Evolutionary conservation across 2,113 vertebrate genomes (phyloP), one percentile per base, ranked within the genome.

Genomic region (Morphnarchus princeps): DNA sequence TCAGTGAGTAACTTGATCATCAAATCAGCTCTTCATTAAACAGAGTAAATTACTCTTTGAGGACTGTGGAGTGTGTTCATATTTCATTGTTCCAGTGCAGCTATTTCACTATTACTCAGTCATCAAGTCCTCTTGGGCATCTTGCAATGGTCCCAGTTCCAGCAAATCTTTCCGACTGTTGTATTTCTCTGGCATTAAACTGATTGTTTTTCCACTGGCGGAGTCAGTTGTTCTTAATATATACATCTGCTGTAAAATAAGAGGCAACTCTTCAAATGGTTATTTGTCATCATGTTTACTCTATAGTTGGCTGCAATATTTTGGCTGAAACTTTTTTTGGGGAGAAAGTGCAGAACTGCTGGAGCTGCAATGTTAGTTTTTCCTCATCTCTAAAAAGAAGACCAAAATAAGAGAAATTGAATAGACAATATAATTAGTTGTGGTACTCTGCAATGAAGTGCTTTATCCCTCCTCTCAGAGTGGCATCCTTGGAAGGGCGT

Each of bases 171-270:
- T 93, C 63, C 1, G 1, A 83, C 43, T 77, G 40, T 69, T 95
- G 73, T 89, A 89, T 91, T 95, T 45, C 89, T 95, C 73, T 94
- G 90, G 80, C 1, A 0, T 66, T 91, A 87, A 92, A 76, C 43
- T 74, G 61, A 87, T 82, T 84, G 26, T 91, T 97, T 96, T 97
- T 97, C 94, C 86, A 67, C 26, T 91, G 86, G 31, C 57, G 16
- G 25, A 89, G 36, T 40, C 3, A 1, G 59, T 89, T 4, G 1
- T 90, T 95, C 72, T 82, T 95, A 84, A 61, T 83, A 70, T 84
- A 76, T 54, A 87, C 32, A 62, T 79, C 82, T 89, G 69, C 59
- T 92, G 52, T 93, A 84, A 92, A 94, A 59, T 59, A 80, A 83
- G 69, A 90, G 50, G 13, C 55, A 66, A 34, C 9, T 78, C 21